Percentiles rank a stretch among this genome's conserved stretches.
Evolutionary conservation across 1,140 invertebrate genomes (phyloP).

Genomic region (Chymomyza costata): DNA sequence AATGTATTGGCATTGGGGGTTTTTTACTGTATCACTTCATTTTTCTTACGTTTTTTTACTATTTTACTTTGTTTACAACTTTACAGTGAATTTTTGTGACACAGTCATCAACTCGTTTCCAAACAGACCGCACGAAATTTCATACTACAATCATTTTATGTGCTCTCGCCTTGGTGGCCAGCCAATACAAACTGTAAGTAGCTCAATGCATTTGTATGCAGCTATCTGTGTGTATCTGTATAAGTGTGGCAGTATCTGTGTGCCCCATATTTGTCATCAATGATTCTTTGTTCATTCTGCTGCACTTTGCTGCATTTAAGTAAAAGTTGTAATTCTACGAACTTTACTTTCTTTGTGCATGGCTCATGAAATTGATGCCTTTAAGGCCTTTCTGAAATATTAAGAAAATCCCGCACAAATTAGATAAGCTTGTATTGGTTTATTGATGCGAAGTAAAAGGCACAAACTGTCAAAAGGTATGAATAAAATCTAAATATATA

Average conservation of each 20-base stretch:
- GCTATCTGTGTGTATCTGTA: background rate
- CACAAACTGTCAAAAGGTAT: slow-evolving; percentile 5
- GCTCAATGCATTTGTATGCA: slow-evolving; percentile 25
- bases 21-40: slow-evolving; percentile 16
- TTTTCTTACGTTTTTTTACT: slow-evolving; percentile 40
- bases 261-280: slow-evolving; percentile 34
- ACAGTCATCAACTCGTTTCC: slow-evolving; percentile 61
- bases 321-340: slow-evolving; percentile 17
- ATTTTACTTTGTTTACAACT: slow-evolving; percentile 53
- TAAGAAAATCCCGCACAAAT: slow-evolving; percentile 46
- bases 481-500: slow-evolving; percentile 61
- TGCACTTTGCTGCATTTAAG: slow-evolving; percentile 35
- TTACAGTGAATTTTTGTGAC: slow-evolving; percentile 48
- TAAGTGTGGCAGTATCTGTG: slow-evolving; percentile 7
- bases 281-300: slow-evolving; percentile 25
- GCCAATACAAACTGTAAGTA: slow-evolving; percentile 31
- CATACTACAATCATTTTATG: slow-evolving; percentile 14
- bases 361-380: slow-evolving; percentile 21
- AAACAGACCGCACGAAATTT: slow-evolving; percentile 27
- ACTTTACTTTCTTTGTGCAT: slow-evolving; percentile 15
- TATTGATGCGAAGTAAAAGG: slow-evolving; percentile 59
- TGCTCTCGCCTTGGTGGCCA: slow-evolving; percentile 20
- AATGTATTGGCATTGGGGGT: slow-evolving; percentile 48
- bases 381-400: too few species aligned
- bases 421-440: slow-evolving; percentile 68